A percentile compares a stretch with the other conserved stretches of the same genome.
phyloP scores from a whole-genome alignment of 2,113 vertebrate genomes.

The Zapornia atra region DNA sequence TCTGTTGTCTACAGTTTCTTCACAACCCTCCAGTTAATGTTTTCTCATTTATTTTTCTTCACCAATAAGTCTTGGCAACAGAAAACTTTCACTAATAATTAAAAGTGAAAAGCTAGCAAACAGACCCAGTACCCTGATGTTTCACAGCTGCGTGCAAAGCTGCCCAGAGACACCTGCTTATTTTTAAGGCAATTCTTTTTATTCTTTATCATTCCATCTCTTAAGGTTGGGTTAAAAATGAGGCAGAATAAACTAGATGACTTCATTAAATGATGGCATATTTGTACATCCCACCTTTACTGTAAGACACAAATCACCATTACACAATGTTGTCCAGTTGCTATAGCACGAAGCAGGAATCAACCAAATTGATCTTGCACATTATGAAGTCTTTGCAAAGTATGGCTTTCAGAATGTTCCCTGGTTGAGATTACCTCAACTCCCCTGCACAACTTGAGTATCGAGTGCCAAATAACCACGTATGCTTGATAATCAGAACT shows the following conservation, averaged over 20 bases:
- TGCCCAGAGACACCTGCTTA: slow-evolving; percentile 9
- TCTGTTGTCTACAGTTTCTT: neutral
- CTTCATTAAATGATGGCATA: neutral
- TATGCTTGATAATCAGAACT: neutral
- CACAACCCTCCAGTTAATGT: neutral
- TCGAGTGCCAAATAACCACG: neutral
- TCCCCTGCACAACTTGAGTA: neutral
- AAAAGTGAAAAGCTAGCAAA: slow-evolving; percentile 8
- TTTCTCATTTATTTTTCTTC: neutral
- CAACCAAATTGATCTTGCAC: neutral
- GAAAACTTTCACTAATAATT: slow-evolving; percentile 6
- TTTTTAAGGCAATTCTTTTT: slow-evolving; percentile 14
- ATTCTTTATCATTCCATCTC: neutral
- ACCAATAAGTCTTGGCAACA: neutral
- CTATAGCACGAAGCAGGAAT: neutral
- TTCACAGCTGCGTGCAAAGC: neutral
- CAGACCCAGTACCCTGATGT: neutral
- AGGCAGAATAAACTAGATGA: neutral
- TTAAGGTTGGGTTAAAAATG: neutral
- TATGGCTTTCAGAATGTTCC: neutral
- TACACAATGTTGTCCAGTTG: neutral
- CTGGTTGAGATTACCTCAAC: neutral
- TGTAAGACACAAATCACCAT: neutral
- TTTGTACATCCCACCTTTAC: neutral
- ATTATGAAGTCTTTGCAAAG: neutral